These are phyloP conservation scores for Platichthys flesus DNA, from an alignment of 2,113 vertebrate genomes.

Conservation along the genomic window DNA sequence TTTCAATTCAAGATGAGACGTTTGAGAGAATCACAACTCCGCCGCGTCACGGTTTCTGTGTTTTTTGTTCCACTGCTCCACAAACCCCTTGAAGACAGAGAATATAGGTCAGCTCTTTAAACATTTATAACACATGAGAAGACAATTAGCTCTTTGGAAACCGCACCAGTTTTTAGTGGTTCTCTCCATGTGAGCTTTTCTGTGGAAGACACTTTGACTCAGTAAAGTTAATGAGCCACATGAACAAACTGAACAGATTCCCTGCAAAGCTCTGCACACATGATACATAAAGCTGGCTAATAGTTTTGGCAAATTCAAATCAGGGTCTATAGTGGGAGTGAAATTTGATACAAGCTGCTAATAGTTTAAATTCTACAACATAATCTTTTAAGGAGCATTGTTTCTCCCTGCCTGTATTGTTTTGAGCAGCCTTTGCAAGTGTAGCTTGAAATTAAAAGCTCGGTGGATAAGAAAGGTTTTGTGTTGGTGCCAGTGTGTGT, in stretches of 20 bases:
- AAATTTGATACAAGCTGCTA: background rate
- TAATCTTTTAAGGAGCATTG: background rate
- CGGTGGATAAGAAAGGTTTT: background rate
- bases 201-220: conserved; percentile 21
- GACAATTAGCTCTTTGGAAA: conserved; percentile 44
- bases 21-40: conserved; percentile 40
- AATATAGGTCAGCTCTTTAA: conserved; percentile 70
- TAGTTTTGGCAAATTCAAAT: background rate
- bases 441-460: background rate
- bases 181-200: background rate
- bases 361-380: background rate
- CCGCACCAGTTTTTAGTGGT: conserved; percentile 6
- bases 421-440: background rate
- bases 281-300: too few species aligned
- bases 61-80: conserved; percentile 35
- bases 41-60: conserved; percentile 46
- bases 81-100: conserved; percentile 37
- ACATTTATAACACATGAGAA: conserved; percentile 50
- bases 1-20: conserved; percentile 23
- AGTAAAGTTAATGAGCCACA: background rate
- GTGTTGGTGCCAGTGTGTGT: background rate
- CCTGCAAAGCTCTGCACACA: background rate
- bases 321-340: background rate
- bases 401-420: background rate
- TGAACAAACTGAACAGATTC: background rate